Base-by-base conservation (phyloP, 2,888 invertebrate species). In the Leucoma salicis region DNA sequence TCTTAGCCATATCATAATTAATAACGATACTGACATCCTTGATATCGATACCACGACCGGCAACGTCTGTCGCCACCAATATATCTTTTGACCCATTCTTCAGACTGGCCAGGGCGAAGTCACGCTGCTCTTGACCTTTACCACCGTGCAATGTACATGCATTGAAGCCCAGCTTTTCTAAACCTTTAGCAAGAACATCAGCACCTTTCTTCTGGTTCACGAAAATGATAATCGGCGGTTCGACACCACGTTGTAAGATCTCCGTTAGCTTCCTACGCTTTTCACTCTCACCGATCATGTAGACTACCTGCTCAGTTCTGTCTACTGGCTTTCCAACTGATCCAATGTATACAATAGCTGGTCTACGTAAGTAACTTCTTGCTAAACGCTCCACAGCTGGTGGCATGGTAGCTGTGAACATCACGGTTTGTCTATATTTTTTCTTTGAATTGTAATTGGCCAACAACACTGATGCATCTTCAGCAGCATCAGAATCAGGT, bases 371-470 rank as follows among this genome's bases (percentile, higher is more conserved):
- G 84, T 99, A 99, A 18, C 94, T 96, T 50, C 98, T 92, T 0
- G 99, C 99, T 50, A 99, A 87, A 47, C 99, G 92, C 87, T 99
- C 99, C 1, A 99, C 98, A 2, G 99, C 97, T 0, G 99, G 95
- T 6, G 99, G 99, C 99, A 99, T 99, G 53, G 99, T 99, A 2
- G 99, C 99, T 35, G 99, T 99, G 84, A 99, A 99, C 99, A 99
- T 99, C 77, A 99, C 99, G 67, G 99, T 99, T 94, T 99, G 99
- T 77, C 99, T 91, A 81, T 96, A 99, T 80, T 99, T 99, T 78
- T 99, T 96, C 81, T 98, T 99, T 0, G 97, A 94, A 72, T 95
- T 94, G 73, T 99, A 99, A 82, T 99, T 99, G 21, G 95, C 96
- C 82, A 99, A 91, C 40, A 99, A 89, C 60, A 95, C 94, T 31